phyloP scores from a whole-genome alignment of 2,797 vertebrate genomes.

The Vultur gryphus region DNA sequence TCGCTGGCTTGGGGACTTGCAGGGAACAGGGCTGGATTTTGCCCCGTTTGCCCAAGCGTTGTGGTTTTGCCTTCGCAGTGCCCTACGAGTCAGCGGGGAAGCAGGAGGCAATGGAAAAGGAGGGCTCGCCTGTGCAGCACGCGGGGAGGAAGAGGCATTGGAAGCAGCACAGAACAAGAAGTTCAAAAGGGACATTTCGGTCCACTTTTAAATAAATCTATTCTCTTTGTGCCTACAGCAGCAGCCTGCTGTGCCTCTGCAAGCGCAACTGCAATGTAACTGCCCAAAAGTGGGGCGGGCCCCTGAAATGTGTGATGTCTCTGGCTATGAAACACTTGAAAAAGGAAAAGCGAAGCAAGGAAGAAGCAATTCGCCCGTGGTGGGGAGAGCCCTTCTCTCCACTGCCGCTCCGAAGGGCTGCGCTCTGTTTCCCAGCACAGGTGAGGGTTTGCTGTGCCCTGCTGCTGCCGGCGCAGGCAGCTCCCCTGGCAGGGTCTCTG shows the following conservation, averaged over 20 bases:
- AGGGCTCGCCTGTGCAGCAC: background rate
- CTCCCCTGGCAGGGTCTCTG: background rate
- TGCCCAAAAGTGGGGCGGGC: background rate
- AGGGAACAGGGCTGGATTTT: background rate
- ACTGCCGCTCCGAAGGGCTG: accelerated
- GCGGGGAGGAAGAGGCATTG: accelerated
- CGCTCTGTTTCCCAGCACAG: accelerated
- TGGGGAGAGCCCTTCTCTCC: background rate
- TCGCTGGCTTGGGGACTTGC: accelerated
- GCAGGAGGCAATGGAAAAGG: background rate
- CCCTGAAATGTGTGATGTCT: background rate
- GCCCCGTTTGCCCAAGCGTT: accelerated
- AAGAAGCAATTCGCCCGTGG: accelerated
- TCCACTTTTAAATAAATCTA: background rate
- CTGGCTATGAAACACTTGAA: background rate
- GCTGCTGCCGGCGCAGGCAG: background rate
- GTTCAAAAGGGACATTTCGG: background rate
- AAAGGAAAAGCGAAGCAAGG: background rate
- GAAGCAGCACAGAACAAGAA: background rate
- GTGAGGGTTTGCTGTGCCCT: background rate
- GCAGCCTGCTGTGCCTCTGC: background rate
- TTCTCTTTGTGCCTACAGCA: background rate
- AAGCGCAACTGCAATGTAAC: background rate
- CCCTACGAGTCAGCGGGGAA: background rate
- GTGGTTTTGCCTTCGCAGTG: accelerated